Conservation (phyloP, 2,888 invertebrate genomes). For the Tipula helvola region DNA sequence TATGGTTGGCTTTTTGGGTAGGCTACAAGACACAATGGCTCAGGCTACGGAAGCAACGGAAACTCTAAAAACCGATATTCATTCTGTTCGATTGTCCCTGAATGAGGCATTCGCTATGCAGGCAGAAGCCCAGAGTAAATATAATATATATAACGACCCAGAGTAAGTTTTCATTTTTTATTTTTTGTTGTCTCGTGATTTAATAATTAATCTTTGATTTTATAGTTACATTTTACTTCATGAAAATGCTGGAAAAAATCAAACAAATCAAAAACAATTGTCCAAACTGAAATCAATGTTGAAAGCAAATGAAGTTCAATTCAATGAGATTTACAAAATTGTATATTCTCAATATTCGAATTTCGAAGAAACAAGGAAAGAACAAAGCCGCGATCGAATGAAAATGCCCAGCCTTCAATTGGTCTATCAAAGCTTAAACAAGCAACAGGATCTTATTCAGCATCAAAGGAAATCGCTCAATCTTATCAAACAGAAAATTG, state of each 20-base stretch:
- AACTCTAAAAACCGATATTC: constrained; percentile 47
- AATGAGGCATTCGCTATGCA: constrained; percentile 36
- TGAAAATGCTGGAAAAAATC: constrained; percentile 20
- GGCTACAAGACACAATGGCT: constrained; percentile 45
- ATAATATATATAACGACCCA: constrained; percentile 28
- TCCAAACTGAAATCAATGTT: constrained; percentile 54
- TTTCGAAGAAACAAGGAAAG: constrained; percentile 41
- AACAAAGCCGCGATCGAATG: constrained; percentile 20
- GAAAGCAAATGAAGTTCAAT: constrained; percentile 61
- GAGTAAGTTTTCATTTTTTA: constrained; percentile 22
- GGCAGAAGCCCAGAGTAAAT: constrained; percentile 30
- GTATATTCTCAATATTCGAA: constrained; percentile 52
- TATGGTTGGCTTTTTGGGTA: constrained; percentile 31
- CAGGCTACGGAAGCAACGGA: constrained; percentile 49
- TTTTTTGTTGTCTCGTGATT: not conserved
- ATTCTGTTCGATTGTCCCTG: constrained; percentile 36
- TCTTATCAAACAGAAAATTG: constrained; percentile 27
- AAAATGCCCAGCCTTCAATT: constrained; percentile 52
- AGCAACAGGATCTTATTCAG: constrained; percentile 54
- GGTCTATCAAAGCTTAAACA: constrained; percentile 66
- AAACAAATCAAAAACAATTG: constrained; percentile 40
- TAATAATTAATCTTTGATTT: not conserved
- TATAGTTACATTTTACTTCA: constrained; percentile 8
- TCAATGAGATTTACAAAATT: not conserved
- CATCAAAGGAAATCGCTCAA: constrained; percentile 43